Evolutionary conservation across 2,797 vertebrate species (phyloP).

Genomic region (Catostomus latipinnis): DNA sequence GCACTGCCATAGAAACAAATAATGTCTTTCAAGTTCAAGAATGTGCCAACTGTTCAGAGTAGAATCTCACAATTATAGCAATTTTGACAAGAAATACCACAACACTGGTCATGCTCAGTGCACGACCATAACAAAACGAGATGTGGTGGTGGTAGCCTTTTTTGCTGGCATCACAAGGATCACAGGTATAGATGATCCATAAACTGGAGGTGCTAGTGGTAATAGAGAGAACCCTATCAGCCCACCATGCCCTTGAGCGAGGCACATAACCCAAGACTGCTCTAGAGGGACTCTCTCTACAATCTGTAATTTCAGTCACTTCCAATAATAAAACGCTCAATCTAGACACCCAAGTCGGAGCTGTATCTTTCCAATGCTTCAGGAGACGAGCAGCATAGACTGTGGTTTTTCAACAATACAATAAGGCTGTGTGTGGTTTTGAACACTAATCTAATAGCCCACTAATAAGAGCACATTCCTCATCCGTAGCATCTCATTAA

Average conservation of each 20-base stretch:
- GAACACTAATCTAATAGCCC: constrained; percentile 26
- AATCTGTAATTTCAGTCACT: constrained; percentile 44
- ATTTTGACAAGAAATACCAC: too few species aligned
- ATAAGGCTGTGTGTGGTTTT: constrained; percentile 19
- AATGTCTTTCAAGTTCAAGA: too few species aligned
- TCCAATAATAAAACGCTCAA: constrained; percentile 45
- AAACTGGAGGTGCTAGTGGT: constrained; percentile 1
- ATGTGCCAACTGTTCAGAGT: too few species aligned
- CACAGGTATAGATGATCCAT: neutral
- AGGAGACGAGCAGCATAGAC: neutral
- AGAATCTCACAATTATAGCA: too few species aligned
- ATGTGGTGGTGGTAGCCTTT: too few species aligned
- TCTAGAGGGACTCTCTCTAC: constrained; percentile 36
- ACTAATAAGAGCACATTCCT: constrained; percentile 39
- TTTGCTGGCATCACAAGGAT: neutral
- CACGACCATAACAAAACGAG: too few species aligned
- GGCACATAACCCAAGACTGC: constrained; percentile 37
- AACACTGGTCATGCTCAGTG: too few species aligned
- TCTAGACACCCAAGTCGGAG: constrained; percentile 24
- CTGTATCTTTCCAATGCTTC: neutral
- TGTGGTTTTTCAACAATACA: constrained; percentile 30
- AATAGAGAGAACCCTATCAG: constrained; percentile 22
- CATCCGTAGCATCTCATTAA: constrained; percentile 30
- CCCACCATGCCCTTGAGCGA: constrained; percentile 26
- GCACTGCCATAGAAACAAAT: too few species aligned